phyloP scores from a whole-genome alignment of 2,888 invertebrate species.

The Anagyrus pseudococci region DNA sequence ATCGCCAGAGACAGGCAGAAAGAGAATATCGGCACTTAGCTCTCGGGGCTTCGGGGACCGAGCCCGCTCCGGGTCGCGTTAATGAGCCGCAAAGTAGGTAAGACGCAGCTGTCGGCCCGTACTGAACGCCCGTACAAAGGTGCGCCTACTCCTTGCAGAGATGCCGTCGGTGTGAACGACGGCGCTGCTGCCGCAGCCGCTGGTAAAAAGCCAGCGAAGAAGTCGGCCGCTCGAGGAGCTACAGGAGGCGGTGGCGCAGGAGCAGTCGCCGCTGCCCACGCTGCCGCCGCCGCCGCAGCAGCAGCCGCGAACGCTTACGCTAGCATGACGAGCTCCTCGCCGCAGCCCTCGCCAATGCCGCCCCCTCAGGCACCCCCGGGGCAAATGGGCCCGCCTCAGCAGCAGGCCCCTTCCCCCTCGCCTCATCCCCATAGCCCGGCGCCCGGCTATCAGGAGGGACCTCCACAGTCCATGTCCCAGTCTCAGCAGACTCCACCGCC shows the following conservation, averaged over 20 bases:
- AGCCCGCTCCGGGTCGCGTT: slow-evolving; percentile 16
- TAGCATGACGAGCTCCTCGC: slow-evolving; percentile 82
- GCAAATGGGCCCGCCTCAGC: slow-evolving; percentile 85
- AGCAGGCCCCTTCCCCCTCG: slow-evolving; percentile 72
- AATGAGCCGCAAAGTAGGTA: slow-evolving; percentile 35
- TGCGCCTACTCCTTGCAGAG: slow-evolving; percentile 30
- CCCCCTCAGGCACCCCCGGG: slow-evolving; percentile 78
- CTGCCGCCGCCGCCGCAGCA: background rate
- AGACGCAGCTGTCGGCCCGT: slow-evolving; percentile 28
- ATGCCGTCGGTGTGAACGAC: slow-evolving; percentile 31
- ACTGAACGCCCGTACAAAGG: slow-evolving; percentile 29
- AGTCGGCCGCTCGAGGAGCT: no score
- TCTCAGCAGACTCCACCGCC: slow-evolving; percentile 44
- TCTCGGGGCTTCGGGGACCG: background rate
- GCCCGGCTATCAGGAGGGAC: slow-evolving; percentile 48
- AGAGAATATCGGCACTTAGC: background rate
- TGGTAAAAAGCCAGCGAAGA: no score
- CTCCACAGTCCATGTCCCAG: slow-evolving; percentile 41
- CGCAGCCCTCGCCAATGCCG: slow-evolving; percentile 89
- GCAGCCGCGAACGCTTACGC: slow-evolving; percentile 16
- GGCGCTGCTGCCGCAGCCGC: background rate
- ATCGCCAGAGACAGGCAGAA: background rate
- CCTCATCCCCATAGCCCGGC: slow-evolving; percentile 59
- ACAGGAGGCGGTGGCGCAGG: slow-evolving; percentile 1
- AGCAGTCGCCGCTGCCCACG: background rate